Evolutionary conservation across 2,888 invertebrate species (phyloP), one percentile per base, ranked within the genome.

Genomic region (Meghimatium bilineatum): DNA sequence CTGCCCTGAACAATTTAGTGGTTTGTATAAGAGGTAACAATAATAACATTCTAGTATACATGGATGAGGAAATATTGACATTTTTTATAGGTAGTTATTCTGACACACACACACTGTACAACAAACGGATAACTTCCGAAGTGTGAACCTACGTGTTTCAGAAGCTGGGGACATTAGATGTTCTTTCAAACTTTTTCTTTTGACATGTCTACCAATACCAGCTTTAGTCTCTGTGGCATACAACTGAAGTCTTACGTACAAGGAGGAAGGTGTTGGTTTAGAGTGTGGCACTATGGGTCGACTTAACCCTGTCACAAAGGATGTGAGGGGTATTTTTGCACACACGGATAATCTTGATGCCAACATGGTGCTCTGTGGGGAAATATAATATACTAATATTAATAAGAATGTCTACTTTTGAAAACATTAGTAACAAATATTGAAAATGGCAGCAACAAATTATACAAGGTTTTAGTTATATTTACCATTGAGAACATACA

Each of bases 111-210:
- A n/a, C n/a, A n/a, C n/a, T n/a, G n/a, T n/a, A 69, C n/a, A 20
- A 26, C 60, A 20, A 60, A 60, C 6, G 36, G 44, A 44, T 44
- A 44, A 44, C 44, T 44, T 44, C 12, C 5, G 6, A 44, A 44
- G 44, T 44, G 44, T 56, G 56, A 38, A 44, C 80, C 75, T 87
- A 92, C 92, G 89, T 87, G 87, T 84, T 67, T 88, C 88, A 49
- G 96, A 95, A 80, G 97, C 96, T 67, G 97, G 97, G 84, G 96
- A 96, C 96, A 96, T 96, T 3, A 96, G 94, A 85, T 94, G 95
- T 92, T 97, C 97, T 91, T 96, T 96, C 6, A 97, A 86, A 78
- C 94, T 91, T 84, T 94, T 89, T 3, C 89, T 86, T 69, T 86
- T 85, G 23, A 90, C 78, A 29, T 85, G 69, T 23, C 89, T 83